Percentiles rank a stretch among this genome's conserved stretches.
Evolutionary conservation across 2,797 vertebrate species (phyloP).

Genomic region (Gastrophryne carolinensis): DNA sequence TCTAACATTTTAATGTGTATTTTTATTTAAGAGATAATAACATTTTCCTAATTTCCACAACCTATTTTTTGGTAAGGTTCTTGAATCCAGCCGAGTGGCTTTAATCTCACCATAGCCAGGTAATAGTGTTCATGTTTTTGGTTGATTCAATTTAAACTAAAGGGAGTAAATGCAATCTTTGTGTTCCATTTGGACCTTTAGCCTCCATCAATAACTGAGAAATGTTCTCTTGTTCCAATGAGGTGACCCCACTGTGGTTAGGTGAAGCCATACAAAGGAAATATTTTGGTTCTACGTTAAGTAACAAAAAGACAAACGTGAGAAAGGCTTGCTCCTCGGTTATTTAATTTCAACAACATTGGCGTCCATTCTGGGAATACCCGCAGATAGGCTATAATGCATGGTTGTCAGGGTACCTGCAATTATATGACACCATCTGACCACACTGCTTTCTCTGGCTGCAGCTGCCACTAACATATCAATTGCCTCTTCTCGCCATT

Average conservation of each 20-base stretch:
- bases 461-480: constrained; percentile 42
- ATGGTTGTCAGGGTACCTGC: constrained; percentile 37
- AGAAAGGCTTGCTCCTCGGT: background rate
- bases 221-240: constrained; percentile 10
- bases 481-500: constrained; percentile 40
- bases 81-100: too few species aligned
- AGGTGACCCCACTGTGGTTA: constrained; percentile 4
- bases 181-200: background rate
- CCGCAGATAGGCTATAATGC: constrained; percentile 34
- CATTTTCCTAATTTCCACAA: too few species aligned
- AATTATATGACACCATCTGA: constrained; percentile 43
- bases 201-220: background rate
- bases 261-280: constrained; percentile 26
- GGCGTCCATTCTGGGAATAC: constrained; percentile 21
- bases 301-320: constrained; percentile 16
- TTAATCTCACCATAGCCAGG: background rate
- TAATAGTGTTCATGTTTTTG: background rate
- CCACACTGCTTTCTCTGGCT: constrained; percentile 35
- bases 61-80: too few species aligned
- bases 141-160: background rate
- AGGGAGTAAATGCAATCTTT: background rate
- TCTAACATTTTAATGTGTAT: too few species aligned
- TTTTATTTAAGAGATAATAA: too few species aligned
- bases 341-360: constrained; percentile 12
- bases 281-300: constrained; percentile 30